phyloP scores from a whole-genome alignment of 2,797 vertebrate species.

The Falco berigora region DNA sequence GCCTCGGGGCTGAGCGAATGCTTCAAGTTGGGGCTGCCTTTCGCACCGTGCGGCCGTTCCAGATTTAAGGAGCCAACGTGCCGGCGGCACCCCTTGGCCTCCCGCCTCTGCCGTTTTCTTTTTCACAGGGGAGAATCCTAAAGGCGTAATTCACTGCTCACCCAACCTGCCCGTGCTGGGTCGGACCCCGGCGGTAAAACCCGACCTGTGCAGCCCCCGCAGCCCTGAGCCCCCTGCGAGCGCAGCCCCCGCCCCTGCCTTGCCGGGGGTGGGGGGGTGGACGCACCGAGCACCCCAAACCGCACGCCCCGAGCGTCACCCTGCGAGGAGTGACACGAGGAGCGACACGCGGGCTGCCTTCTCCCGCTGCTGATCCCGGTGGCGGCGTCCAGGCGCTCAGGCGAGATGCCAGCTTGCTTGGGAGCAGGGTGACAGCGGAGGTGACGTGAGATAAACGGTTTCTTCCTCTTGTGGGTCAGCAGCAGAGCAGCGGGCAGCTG shows the following conservation, averaged over 20 bases:
- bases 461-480: background rate
- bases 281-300: background rate
- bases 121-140: background rate
- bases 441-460: background rate
- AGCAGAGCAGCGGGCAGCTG: background rate
- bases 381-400: background rate
- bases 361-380: background rate
- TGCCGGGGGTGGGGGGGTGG: accelerated
- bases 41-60: accelerated
- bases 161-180: background rate
- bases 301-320: background rate
- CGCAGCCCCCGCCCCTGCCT: background rate
- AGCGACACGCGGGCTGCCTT: background rate
- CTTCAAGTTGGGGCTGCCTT: background rate
- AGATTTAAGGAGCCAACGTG: background rate
- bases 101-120: background rate
- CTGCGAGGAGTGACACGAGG: background rate
- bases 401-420: background rate
- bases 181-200: background rate
- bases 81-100: background rate
- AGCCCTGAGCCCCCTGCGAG: background rate
- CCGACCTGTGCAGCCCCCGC: background rate
- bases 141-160: accelerated
- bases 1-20: accelerated
- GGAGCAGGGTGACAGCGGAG: background rate